These are phyloP conservation scores for Haemorhous mexicanus DNA, from an alignment of 2,113 vertebrate species.

Conservation along the genomic window DNA sequence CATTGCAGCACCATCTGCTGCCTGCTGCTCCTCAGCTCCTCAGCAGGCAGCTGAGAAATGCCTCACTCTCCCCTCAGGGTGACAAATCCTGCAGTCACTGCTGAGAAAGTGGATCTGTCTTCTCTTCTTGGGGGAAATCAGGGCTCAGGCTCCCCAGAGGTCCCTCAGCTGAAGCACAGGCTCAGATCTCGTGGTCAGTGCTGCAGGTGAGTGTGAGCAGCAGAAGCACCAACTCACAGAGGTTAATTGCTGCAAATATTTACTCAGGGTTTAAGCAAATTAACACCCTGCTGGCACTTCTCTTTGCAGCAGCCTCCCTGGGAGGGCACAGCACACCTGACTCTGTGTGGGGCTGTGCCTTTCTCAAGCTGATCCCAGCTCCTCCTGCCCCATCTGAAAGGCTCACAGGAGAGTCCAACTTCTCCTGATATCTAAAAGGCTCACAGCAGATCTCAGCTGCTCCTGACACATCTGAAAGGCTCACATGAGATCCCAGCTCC, in stretches of 20 bases:
- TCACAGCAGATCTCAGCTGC: neutral
- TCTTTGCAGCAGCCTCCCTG: neutral
- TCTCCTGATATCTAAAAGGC: rapidly evolving
- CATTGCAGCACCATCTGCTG: slow-evolving; percentile 47
- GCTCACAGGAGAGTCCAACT: neutral
- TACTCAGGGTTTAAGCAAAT: neutral
- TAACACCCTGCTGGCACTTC: neutral
- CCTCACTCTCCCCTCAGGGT: rapidly evolving
- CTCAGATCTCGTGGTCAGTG: neutral
- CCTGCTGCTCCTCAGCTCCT: neutral
- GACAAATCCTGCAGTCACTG: neutral
- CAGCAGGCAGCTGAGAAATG: neutral
- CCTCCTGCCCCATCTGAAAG: neutral
- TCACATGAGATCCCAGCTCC: neutral
- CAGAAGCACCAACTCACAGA: neutral
- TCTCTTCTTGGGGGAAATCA: neutral
- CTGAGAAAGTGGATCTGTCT: too few species aligned
- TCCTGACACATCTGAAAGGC: rapidly evolving
- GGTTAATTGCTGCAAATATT: neutral
- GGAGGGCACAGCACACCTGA: neutral
- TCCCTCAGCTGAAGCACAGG: neutral
- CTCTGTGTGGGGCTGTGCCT: neutral
- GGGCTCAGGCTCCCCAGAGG: neutral
- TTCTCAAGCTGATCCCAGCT: neutral
- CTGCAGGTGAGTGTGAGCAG: neutral